Evolutionary conservation across 1,140 invertebrate genomes (phyloP), one percentile per base, ranked within the genome.

Genomic region (Drosophila mauritiana): DNA sequence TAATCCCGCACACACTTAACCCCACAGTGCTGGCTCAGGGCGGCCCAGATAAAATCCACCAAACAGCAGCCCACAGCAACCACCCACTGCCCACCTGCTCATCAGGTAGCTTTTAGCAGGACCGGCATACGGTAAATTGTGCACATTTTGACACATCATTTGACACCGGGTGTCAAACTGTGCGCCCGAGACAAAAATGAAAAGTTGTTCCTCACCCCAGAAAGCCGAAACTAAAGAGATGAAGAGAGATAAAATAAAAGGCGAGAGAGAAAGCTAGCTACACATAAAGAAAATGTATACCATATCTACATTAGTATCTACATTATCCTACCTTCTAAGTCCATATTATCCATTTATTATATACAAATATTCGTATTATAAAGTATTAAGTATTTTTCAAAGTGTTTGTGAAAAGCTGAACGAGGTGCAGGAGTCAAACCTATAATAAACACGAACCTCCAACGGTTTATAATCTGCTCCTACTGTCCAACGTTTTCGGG

Each of bases 111-210:
- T 72, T 72, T 72, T 72, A 72, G 68, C 53, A 39, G 55, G 64
- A 73, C 72, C 65, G 27, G 70, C 78, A 79, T 86, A 81, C 54
- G 78, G 75, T 86, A 86, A 79, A 86, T 83, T 83, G 69, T 78
- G 80, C 80, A 83, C 80, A 83, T 86, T 86, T 86, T 86, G 83
- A 86, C 83, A 86, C 83, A 86, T 86, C 82, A 86, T 86, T 86
- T 86, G 83, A 86, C 83, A 86, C 74, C 75, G 78, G 56, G 75
- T 86, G 83, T 86, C 83, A 86, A 81, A 80, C 82, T 73, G 56
- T 73, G 63, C 55, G 62, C 76, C 53, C 61, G 58, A 77, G 76
- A 84, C 76, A 72, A 75, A 86, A 86, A 86, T 86, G 83, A 86
- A 86, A 86, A 86, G 82, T 86, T 86, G 53, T 61, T 48, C 27